phyloP scores from a whole-genome alignment of 2,797 vertebrate genomes.

The Periophthalmus magnuspinnatus region DNA sequence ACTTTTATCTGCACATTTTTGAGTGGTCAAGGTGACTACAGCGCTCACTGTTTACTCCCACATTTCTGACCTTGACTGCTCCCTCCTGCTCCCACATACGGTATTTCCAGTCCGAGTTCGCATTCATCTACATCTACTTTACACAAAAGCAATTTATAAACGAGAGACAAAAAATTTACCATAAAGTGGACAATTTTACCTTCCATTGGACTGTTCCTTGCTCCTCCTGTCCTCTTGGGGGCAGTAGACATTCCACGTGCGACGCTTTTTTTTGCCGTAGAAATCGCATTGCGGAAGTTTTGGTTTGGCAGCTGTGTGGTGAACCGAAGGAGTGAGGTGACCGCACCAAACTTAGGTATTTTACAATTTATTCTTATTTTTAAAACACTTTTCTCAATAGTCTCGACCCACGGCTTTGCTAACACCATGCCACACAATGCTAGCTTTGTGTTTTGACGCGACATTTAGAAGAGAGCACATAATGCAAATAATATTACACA shows the following conservation, averaged over 20 bases:
- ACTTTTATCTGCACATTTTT: constrained; percentile 4
- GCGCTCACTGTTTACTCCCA: background rate
- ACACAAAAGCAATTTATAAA: background rate
- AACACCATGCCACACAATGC: background rate
- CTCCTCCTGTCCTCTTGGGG: constrained; percentile 1
- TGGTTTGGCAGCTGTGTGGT: background rate
- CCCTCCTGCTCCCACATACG: background rate
- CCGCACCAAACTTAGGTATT: background rate
- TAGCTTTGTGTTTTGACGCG: background rate
- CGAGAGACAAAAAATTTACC: background rate
- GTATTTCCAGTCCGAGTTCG: background rate
- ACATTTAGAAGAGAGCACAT: background rate
- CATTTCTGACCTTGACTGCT: constrained; percentile 2
- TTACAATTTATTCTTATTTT: background rate
- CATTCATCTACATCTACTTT: background rate
- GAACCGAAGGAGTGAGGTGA: background rate
- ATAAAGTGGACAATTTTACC: background rate
- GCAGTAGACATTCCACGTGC: background rate
- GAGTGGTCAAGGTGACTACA: background rate
- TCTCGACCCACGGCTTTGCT: background rate
- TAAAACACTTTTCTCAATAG: background rate
- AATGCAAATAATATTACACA: too few species aligned
- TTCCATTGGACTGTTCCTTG: too few species aligned
- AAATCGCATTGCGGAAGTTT: constrained; percentile 38
- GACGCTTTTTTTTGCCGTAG: constrained; percentile 14